phyloP scores from a whole-genome alignment of 2,888 invertebrate species.

The Trichopria drosophilae region DNA sequence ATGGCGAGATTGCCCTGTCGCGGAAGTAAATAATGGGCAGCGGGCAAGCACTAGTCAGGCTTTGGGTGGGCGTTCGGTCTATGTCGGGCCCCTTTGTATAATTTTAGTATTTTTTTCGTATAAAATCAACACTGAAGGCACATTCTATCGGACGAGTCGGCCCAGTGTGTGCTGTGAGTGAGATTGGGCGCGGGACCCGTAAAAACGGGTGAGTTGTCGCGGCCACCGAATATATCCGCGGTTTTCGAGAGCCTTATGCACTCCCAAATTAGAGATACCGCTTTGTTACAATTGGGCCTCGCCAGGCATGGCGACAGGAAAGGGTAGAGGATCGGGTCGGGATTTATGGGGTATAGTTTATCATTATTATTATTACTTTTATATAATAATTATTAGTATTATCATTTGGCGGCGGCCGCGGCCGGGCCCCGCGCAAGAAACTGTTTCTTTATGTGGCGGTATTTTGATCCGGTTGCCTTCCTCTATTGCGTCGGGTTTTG shows the following conservation, averaged over 20 bases:
- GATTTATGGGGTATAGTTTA: constrained; percentile 20
- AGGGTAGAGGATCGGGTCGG: constrained; percentile 16
- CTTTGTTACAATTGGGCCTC: constrained; percentile 33
- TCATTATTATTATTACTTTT: constrained; percentile 25
- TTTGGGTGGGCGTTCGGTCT: constrained; percentile 77
- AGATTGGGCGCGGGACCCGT: constrained; percentile 61
- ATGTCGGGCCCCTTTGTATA: constrained; percentile 86
- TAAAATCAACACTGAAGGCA: constrained; percentile 92
- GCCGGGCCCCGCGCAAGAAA: constrained; percentile 58
- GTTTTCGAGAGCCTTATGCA: constrained; percentile 53
- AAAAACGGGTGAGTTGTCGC: constrained; percentile 46
- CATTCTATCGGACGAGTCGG: constrained; percentile 93
- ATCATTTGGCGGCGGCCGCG: constrained; percentile 49
- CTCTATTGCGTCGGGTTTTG: constrained; percentile 80
- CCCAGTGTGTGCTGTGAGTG: constrained; percentile 78
- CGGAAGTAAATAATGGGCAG: constrained; percentile 48
- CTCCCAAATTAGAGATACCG: constrained; percentile 36
- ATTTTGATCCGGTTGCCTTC: constrained; percentile 61
- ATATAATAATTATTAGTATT: constrained; percentile 32
- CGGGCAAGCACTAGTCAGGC: constrained; percentile 59
- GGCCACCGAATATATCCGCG: constrained; percentile 41
- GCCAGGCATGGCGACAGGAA: constrained; percentile 31
- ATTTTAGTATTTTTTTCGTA: constrained; percentile 77
- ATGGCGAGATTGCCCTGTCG: constrained; percentile 8
- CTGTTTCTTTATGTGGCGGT: constrained; percentile 57